Percentiles rank a stretch among this genome's conserved stretches.
phyloP scores from a whole-genome alignment of 2,888 invertebrate genomes.

The Limenitis camilla region DNA sequence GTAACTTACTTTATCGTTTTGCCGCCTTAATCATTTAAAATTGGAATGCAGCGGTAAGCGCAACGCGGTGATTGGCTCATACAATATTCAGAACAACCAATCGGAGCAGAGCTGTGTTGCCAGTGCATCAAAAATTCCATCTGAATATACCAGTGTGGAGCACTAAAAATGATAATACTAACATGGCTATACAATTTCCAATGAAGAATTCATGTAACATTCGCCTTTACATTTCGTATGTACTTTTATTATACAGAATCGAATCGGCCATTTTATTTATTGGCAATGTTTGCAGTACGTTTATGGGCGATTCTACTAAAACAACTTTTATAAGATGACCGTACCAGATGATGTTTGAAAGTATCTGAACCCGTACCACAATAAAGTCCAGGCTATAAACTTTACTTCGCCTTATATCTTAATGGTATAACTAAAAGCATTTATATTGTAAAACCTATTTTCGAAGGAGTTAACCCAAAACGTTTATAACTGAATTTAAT shows the following conservation, averaged over 20 bases:
- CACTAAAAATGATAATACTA: slow-evolving; percentile 76
- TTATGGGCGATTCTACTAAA: slow-evolving; percentile 35
- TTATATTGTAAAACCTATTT: not conserved
- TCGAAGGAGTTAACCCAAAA: not conserved
- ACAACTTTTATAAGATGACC: slow-evolving; percentile 32
- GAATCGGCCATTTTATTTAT: slow-evolving; percentile 65
- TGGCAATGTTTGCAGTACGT: slow-evolving; percentile 39
- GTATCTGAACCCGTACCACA: slow-evolving; percentile 12
- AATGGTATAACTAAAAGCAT: not conserved
- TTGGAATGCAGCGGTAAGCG: slow-evolving; percentile 72
- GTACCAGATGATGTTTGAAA: slow-evolving; percentile 18
- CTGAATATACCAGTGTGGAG: slow-evolving; percentile 72
- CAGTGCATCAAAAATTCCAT: slow-evolving; percentile 76
- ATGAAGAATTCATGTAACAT: slow-evolving; percentile 71
- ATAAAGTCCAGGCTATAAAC: slow-evolving; percentile 3
- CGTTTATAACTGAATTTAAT: no score
- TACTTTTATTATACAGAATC: slow-evolving; percentile 64
- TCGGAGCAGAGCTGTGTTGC: slow-evolving; percentile 70
- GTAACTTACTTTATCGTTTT: slow-evolving; percentile 54
- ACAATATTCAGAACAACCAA: slow-evolving; percentile 72
- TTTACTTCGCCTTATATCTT: not conserved
- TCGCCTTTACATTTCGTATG: slow-evolving; percentile 62
- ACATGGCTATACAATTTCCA: slow-evolving; percentile 71
- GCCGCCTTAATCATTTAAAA: slow-evolving; percentile 70
- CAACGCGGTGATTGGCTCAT: slow-evolving; percentile 71